Evolutionary conservation across 1,140 invertebrate species (phyloP), one percentile per base, ranked within the genome.

Genomic region (Drosophila mauritiana): DNA sequence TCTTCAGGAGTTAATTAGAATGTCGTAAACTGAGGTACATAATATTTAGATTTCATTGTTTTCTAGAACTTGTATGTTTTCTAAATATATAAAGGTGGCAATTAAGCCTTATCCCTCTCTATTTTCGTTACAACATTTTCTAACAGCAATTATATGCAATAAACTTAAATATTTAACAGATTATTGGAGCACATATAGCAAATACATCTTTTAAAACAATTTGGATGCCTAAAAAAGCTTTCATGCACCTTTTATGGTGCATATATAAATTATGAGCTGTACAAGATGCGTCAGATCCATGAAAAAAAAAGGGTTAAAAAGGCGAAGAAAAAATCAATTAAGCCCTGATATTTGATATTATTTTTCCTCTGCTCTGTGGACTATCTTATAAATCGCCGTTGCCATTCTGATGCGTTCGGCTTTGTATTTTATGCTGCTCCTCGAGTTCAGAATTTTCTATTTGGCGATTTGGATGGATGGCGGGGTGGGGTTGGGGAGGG

Each of bases 361-460:
- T 22, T 37, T 37, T 55, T 39, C 53, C 36, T n/a, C 52, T n/a
- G 8, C 40, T 17, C 6, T 8, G 46, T 17, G 13, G 15, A 58
- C 49, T 52, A 52, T 52, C 49, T 52, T 52, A 52, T 52, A 36
- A 52, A 52, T 52, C 49, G 49, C 31, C 49, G 49, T 52, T 52
- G 49, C 49, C 49, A 52, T 52, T 52, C 49, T 52, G 49, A 52
- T 52, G 49, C 49, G 31, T 52, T 52, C 31, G 49, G 31, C 49
- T 51, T 58, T 20, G 56, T 36, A 31, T 57, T 45, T 43, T 57
- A n/a, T 40, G 52, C 37, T 25, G 53, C 53, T 40, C 46, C 20
- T 43, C 31, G 45, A n/a, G 34, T 34, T 39, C 40, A 13, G 39
- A 49, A 17, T 59, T 43, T 68, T 52, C 48, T 58, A 57, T 61